phyloP scores from a whole-genome alignment of 2,888 invertebrate species.

The Apamea anceps region DNA sequence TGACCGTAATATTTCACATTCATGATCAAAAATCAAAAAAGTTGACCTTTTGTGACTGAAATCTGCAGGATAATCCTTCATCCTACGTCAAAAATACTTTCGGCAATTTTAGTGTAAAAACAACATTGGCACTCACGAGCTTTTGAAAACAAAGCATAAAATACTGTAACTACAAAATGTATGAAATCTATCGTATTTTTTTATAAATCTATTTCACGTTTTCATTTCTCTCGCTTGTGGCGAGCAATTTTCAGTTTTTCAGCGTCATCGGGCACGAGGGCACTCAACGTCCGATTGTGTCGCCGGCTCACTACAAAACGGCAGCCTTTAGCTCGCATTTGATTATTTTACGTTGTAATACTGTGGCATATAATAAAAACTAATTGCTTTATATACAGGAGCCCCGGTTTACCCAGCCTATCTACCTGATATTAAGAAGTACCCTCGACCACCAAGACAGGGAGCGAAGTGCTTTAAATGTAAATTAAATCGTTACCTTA shows the following conservation, averaged over 20 bases:
- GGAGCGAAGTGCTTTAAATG: slow-evolving; percentile 57
- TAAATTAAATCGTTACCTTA: slow-evolving; percentile 61
- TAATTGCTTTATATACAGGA: slow-evolving; percentile 40
- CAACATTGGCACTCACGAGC: background rate
- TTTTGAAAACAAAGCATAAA: background rate
- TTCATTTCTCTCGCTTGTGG: slow-evolving; percentile 18
- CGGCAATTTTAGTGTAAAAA: background rate
- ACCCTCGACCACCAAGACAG: slow-evolving; percentile 31
- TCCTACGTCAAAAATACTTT: slow-evolving; percentile 1
- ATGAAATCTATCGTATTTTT: slow-evolving; percentile 6
- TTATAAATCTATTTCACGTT: slow-evolving; percentile 31
- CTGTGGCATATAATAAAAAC: slow-evolving; percentile 37
- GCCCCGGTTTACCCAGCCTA: slow-evolving; percentile 36
- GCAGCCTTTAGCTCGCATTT: slow-evolving; percentile 7
- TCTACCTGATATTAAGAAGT: slow-evolving; percentile 49
- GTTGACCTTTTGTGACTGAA: background rate
- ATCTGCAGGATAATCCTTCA: slow-evolving; percentile 10
- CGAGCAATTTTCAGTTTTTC: slow-evolving; percentile 35
- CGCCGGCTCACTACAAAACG: slow-evolving; percentile 1
- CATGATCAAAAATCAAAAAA: slow-evolving; percentile 8
- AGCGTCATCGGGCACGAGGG: slow-evolving; percentile 7
- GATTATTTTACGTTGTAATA: slow-evolving; percentile 27
- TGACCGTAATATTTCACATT: slow-evolving; percentile 16
- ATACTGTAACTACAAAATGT: background rate
- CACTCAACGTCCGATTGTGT: slow-evolving; percentile 35